Conservation (phyloP, 2,113 vertebrate species). For the Tichodroma muraria region DNA sequence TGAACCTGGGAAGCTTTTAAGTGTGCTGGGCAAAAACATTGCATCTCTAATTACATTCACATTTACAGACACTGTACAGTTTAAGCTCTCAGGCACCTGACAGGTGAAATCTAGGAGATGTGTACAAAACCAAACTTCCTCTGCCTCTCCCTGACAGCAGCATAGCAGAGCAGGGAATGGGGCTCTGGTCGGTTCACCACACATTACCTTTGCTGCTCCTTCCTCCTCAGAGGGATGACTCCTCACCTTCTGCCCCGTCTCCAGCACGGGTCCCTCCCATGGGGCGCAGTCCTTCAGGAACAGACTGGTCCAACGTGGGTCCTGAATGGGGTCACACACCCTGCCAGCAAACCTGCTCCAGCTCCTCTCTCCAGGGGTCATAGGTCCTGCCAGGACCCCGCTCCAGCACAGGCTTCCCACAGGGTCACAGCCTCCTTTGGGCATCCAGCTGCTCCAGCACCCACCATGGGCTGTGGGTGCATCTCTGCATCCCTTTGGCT, state of each 20-base stretch:
- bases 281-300: background rate
- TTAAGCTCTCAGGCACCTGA: background rate
- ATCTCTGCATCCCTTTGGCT: background rate
- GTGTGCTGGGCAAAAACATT: background rate
- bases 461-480: background rate
- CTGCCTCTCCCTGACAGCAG: background rate
- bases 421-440: background rate
- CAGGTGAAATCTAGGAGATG: background rate
- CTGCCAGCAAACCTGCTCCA: background rate
- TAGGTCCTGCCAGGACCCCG: background rate
- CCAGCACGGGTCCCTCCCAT: background rate
- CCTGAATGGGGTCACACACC: background rate
- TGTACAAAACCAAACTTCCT: background rate
- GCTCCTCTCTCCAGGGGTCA: background rate
- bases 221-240: background rate
- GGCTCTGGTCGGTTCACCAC: background rate
- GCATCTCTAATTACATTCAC: background rate
- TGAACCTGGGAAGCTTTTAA: background rate
- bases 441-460: background rate
- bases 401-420: background rate
- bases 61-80: background rate
- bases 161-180: too few relatives aligned
- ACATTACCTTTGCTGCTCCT: background rate
- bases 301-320: background rate
- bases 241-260: background rate